phyloP scores from a whole-genome alignment of 2,113 vertebrate species.

The Meleagris gallopavo region DNA sequence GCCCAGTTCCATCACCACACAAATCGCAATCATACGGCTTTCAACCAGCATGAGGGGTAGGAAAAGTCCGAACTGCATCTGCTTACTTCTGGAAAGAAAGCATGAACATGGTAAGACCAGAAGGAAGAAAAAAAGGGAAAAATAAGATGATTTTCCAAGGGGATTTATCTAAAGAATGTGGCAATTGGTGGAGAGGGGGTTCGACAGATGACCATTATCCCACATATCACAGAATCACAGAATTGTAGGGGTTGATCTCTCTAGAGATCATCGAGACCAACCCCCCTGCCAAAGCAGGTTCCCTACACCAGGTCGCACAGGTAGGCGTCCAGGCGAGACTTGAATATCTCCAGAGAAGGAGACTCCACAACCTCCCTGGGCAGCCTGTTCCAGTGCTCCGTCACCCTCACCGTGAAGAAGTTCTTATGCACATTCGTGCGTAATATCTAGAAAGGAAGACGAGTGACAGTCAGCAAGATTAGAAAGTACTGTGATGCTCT shows the following conservation, averaged over 20 bases:
- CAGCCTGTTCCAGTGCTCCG: too few species aligned
- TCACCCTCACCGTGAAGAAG: too few species aligned
- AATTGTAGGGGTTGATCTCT: too few species aligned
- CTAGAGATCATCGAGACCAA: too few species aligned
- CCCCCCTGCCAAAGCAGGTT: too few species aligned
- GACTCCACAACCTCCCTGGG: too few species aligned
- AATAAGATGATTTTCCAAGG: not conserved
- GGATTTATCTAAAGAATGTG: not conserved
- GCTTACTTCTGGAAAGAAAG: not conserved
- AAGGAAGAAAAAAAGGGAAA: rapidly evolving
- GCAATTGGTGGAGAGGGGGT: not conserved
- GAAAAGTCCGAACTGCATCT: not conserved
- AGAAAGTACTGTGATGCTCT: not conserved
- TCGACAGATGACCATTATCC: not conserved
- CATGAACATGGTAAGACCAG: not conserved
- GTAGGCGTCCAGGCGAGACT: too few species aligned
- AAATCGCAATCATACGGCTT: not conserved
- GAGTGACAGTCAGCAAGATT: not conserved
- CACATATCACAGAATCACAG: too few species aligned
- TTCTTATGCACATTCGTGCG: too few species aligned
- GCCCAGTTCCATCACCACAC: not conserved
- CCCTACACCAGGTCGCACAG: too few species aligned
- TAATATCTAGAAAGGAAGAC: not conserved
- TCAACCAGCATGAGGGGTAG: not conserved
- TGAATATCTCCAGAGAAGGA: too few species aligned